Conservation (phyloP, 2,888 invertebrate genomes). For the Ganaspis brasiliensis region DNA sequence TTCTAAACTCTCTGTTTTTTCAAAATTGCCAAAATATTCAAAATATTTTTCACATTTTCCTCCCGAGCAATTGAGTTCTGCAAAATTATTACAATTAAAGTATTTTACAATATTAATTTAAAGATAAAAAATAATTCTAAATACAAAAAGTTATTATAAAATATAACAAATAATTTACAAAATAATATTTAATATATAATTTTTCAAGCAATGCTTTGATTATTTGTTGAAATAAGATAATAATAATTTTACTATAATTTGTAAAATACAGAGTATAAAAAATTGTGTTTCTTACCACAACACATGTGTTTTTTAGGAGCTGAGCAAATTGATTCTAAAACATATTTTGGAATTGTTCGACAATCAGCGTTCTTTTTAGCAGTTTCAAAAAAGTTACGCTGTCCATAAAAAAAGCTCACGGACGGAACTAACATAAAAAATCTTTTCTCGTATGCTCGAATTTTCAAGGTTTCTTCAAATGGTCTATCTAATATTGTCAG, state of each 20-base stretch:
- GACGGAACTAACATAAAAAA: constrained; percentile 69
- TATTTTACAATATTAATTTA: too few relatives aligned
- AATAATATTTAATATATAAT: too few relatives aligned
- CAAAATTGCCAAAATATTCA: constrained; percentile 68
- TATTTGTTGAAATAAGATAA: too few relatives aligned
- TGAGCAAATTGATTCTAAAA: constrained; percentile 47
- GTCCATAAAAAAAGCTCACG: constrained; percentile 75
- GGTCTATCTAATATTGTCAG: neutral
- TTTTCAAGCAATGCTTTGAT: too few relatives aligned
- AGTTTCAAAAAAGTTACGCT: constrained; percentile 68
- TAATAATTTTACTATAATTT: too few relatives aligned
- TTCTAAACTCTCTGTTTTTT: constrained; percentile 62
- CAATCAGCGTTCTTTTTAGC: constrained; percentile 74
- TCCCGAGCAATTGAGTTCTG: constrained; percentile 69
- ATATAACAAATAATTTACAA: too few relatives aligned
- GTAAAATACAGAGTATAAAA: too few relatives aligned
- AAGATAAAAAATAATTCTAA: too few relatives aligned
- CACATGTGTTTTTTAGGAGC: neutral
- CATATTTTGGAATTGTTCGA: constrained; percentile 69
- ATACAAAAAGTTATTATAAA: too few relatives aligned
- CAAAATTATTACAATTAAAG: too few relatives aligned
- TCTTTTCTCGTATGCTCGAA: neutral
- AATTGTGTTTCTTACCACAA: neutral
- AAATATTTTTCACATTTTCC: constrained; percentile 69
- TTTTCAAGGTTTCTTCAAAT: neutral